Evolutionary conservation across 2,888 invertebrate genomes (phyloP).

Genomic region (Drosophila diplacantha): DNA sequence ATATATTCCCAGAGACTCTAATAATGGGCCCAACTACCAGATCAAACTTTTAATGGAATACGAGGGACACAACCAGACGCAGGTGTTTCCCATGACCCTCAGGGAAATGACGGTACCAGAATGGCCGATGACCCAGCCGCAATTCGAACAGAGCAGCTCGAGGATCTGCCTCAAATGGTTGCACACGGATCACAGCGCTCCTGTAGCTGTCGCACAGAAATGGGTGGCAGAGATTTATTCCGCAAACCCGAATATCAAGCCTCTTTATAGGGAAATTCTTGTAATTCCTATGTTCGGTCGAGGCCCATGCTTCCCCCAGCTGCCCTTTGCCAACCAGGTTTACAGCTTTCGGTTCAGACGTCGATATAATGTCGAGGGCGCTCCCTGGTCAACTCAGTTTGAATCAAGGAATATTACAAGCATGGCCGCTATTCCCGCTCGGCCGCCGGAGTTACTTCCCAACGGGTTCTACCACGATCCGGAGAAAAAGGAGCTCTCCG

Average conservation of each 20-base stretch:
- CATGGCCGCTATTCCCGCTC: not conserved
- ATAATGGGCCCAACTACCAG: not conserved
- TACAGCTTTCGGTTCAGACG: not conserved
- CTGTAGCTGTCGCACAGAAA: not conserved
- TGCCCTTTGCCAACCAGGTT: not conserved
- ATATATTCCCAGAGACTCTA: not conserved
- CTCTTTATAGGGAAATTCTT: not conserved
- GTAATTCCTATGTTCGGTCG: not conserved
- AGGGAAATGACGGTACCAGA: slow-evolving; percentile 2
- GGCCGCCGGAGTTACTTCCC: not conserved
- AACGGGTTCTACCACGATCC: slow-evolving; percentile 5
- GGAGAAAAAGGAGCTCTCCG: not conserved
- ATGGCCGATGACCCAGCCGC: not conserved
- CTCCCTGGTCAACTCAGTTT: not conserved
- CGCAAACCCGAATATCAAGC: not conserved
- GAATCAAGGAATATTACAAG: not conserved
- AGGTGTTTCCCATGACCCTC: not conserved
- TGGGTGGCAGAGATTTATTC: not conserved
- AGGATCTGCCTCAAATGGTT: not conserved
- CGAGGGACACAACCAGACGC: slow-evolving; percentile 1
- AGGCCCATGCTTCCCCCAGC: not conserved
- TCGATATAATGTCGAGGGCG: not conserved
- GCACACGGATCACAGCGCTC: not conserved
- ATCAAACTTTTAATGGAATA: slow-evolving; percentile 1
- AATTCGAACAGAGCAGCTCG: not conserved